Evolutionary conservation across 2,888 invertebrate genomes (phyloP).

Genomic region (Rhaphigaster nebulosa): DNA sequence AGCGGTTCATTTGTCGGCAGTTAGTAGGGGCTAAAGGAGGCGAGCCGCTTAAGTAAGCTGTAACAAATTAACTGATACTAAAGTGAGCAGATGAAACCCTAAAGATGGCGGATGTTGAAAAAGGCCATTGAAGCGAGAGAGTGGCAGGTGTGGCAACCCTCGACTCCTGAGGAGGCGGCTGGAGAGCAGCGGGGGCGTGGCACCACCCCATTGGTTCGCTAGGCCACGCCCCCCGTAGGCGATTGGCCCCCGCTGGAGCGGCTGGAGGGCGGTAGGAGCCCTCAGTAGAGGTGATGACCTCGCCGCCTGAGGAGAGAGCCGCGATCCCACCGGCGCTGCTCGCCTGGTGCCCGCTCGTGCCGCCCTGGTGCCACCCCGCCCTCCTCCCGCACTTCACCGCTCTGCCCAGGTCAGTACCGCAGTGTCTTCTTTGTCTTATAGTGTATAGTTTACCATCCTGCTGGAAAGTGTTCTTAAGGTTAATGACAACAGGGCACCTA

Average conservation of each 20-base stretch:
- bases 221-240: conserved; percentile 18
- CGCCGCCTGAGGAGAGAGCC: conserved; percentile 58
- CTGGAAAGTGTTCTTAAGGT: background rate
- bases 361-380: conserved; percentile 80
- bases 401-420: conserved; percentile 61
- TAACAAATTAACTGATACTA: conserved; percentile 45
- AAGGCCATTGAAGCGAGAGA: conserved; percentile 40
- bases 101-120: conserved; percentile 49
- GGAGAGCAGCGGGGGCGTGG: conserved; percentile 14
- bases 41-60: conserved; percentile 34
- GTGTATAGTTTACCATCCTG: background rate
- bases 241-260: conserved; percentile 58
- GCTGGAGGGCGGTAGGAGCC: conserved; percentile 56
- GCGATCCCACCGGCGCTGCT: conserved; percentile 74
- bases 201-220: background rate
- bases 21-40: conserved; percentile 1
- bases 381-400: conserved; percentile 74
- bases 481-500: background rate
- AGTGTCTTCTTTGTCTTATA: background rate
- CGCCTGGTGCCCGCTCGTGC: conserved; percentile 82
- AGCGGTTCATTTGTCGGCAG: conserved; percentile 49
- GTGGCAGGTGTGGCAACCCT: conserved; percentile 26
- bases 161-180: conserved; percentile 23
- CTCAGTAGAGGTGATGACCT: conserved; percentile 57
- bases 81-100: conserved; percentile 30